Evolutionary conservation across 2,113 vertebrate species (phyloP).

Genomic region (Eretmochelys imbricata): DNA sequence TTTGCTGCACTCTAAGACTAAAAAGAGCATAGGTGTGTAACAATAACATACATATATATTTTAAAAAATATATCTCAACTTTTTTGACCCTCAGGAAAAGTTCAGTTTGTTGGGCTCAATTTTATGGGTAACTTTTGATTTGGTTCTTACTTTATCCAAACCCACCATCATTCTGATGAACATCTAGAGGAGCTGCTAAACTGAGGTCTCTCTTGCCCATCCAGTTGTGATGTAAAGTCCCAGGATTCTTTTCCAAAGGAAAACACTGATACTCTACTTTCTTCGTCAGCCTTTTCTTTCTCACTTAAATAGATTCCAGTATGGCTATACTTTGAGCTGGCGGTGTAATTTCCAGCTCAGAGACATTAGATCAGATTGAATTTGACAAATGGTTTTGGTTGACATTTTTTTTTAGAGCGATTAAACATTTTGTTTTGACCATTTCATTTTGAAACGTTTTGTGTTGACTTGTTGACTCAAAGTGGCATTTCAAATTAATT

Average conservation of each 20-base stretch:
- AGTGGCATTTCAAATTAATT: neutral
- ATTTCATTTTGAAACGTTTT: neutral
- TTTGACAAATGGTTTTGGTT: neutral
- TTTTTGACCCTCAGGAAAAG: no score
- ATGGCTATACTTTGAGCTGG: no score
- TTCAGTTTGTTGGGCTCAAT: neutral
- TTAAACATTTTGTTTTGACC: neutral
- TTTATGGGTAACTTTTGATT: neutral
- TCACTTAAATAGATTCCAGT: constrained; percentile 16
- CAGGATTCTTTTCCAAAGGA: constrained; percentile 30
- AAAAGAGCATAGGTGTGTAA: no score
- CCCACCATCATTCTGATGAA: neutral
- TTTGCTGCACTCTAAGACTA: neutral
- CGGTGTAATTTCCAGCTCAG: no score
- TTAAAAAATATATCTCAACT: no score
- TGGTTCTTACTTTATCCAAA: neutral
- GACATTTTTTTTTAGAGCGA: neutral
- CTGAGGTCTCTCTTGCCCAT: constrained; percentile 24
- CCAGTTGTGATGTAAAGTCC: constrained; percentile 18
- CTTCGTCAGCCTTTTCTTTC: constrained; percentile 45
- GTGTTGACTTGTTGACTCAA: neutral
- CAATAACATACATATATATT: no score
- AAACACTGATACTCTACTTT: constrained; percentile 9
- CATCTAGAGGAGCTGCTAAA: constrained; percentile 1
- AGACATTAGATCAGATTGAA: neutral